Base-by-base conservation (phyloP, 2,797 vertebrate species). In the Selene dorsalis region DNA sequence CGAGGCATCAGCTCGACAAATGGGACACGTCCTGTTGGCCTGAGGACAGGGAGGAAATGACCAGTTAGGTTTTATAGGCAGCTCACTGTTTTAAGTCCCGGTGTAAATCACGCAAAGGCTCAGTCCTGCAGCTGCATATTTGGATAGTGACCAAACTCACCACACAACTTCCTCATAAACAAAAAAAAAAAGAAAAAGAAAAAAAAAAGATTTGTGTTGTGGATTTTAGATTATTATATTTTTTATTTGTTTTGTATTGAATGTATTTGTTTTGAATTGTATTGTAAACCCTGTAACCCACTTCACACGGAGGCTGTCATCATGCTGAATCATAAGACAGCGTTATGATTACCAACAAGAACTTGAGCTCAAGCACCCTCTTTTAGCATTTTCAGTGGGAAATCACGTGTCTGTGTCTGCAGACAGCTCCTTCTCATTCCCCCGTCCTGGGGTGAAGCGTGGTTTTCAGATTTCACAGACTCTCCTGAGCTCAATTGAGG, bases 1-100 rank as follows among this genome's bases (percentile, higher is more conserved):
- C 0, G 97, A 99, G 84, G 98, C 97, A 65, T 99, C 98, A 39
- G 98, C 98, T 92, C 98, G 95, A 89, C 97, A 99, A 90, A 99
- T 99, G 2, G 98, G 98, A 90, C 98, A 99, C 50, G 98, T 99
- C 91, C 98, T 96, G 93, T 99, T 99, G 72, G 97, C 97, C 98
- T 99, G 90, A 69, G 32, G 72, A 92, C 2, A 78, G 70, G 83
- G 72, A 86, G 28, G 20, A 73, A 77, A 62, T 65, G 9, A 24
- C 10, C 22, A 28, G 35, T 60, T 47, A 53, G n/a, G 55, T 53
- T 72, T 69, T 20, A 69, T 6, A 59, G 7, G 55, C 22, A 45
- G 11, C 52, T 70, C 6, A 58, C 32, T 18, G 26, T 53, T 59
- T 38, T 47, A 8, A 38, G 17, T n/a, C n/a, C n/a, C n/a, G n/a